Evolutionary conservation across 2,113 vertebrate genomes (phyloP), one percentile per base, ranked within the genome.

Genomic region (Pygoscelis adeliae): DNA sequence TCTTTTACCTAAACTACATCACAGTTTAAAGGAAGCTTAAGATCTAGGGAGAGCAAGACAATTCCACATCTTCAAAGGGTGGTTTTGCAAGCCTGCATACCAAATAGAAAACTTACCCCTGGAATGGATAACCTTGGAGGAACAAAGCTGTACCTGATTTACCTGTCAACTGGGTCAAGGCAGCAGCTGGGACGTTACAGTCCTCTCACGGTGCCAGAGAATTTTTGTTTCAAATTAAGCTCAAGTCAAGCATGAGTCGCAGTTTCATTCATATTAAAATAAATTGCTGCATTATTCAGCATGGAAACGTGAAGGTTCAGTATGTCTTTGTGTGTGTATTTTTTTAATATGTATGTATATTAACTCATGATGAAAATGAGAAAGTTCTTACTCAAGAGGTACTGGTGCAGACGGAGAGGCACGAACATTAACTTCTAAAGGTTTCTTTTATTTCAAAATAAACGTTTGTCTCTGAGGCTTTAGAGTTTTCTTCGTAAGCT

Each of bases 1-100:
- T 81, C 49, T 95, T 97, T 95, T 94, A 70, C 58, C 36, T 82
- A 82, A 95, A 93, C 73, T 97, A 97, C 87, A 91, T 70, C 69
- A 90, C 20, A 80, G 53, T 97, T 97, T 96, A 97, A 97, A 97
- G 90, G 82, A 90, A 96, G 83, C 88, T 95, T 97, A 97, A 97
- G 93, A 97, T 97, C 94, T 96, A 95, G 40, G 8, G 49, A 69
- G 53, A 97, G 59, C 70, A 83, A 96, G 89, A 96, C 84, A 95
- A 67, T 44, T 58, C 46, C 67, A 23, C 56, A 44, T 87, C 95
- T 98, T 98, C 97, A 98, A 98, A 98, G 84, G 19, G 5, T 63
- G 40, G 3, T 50, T 87, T 94, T 91, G 25, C 59, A 83, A 96
- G 36, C 52, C 49, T 91, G 97, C 89, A 95, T 97, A 92, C 46